phyloP scores from a whole-genome alignment of 64 coral and sea anemone genomes.

The Astreopora myriophthalma region DNA sequence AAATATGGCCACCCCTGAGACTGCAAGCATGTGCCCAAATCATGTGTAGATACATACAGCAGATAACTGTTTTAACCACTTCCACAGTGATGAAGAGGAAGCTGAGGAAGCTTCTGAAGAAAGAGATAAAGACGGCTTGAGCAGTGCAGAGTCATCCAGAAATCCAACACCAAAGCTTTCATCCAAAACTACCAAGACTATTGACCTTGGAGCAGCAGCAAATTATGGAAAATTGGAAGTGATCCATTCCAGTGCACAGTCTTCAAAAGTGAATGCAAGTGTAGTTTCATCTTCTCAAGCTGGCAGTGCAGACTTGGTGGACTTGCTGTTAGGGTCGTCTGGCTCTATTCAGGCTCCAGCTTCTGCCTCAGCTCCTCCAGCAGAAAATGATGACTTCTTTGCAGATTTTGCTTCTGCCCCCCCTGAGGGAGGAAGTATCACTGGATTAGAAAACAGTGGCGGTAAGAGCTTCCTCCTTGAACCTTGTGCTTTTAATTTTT shows the following conservation, averaged over 20 bases:
- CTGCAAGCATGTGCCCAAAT: no score
- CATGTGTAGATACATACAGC: no score
- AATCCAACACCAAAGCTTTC: slow-evolving; percentile 34
- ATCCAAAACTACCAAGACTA: slow-evolving; percentile 16
- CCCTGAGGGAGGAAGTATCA: neutral
- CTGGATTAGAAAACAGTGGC: slow-evolving; percentile 26
- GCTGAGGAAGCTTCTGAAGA: slow-evolving; percentile 73
- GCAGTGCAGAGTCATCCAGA: slow-evolving; percentile 14
- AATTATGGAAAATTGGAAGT: slow-evolving; percentile 38
- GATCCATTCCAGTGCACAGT: neutral
- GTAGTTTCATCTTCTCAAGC: neutral
- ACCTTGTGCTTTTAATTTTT: neutral
- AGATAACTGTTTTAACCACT: neutral
- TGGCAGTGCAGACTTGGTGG: slow-evolving; percentile 38
- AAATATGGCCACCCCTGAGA: no score
- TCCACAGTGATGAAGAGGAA: slow-evolving; percentile 63
- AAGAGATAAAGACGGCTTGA: slow-evolving; percentile 35
- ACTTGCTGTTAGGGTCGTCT: slow-evolving; percentile 41
- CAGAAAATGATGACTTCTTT: slow-evolving; percentile 46
- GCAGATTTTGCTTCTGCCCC: slow-evolving; percentile 48
- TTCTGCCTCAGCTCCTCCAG: neutral
- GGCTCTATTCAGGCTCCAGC: neutral
- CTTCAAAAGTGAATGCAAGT: slow-evolving; percentile 9
- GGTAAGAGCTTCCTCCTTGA: neutral
- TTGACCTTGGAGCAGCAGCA: slow-evolving; percentile 78